These are phyloP conservation scores for Xenus cinereus DNA, from an alignment of 2,113 vertebrate species.

Conservation along the genomic window DNA sequence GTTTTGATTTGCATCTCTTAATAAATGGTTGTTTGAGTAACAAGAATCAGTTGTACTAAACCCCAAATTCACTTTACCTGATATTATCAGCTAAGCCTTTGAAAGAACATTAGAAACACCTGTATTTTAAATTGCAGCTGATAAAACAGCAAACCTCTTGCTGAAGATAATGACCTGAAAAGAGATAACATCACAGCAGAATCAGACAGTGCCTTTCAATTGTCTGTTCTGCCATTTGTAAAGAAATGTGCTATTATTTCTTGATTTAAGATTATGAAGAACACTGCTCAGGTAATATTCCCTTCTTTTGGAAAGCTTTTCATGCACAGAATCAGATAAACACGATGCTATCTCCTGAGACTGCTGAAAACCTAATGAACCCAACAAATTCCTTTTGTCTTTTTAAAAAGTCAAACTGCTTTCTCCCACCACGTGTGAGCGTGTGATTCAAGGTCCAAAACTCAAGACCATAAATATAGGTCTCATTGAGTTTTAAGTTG, in stretches of 20 bases:
- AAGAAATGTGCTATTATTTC: conserved; percentile 34
- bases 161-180: conserved; percentile 55
- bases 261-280: conserved; percentile 54
- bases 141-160: conserved; percentile 46
- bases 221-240: conserved; percentile 26
- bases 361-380: not conserved
- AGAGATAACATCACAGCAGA: conserved; percentile 38
- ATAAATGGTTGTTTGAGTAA: not conserved
- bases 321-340: conserved; percentile 29
- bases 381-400: not conserved
- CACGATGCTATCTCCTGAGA: not conserved
- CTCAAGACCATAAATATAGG: not conserved
- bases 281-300: not conserved
- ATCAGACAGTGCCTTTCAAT: conserved; percentile 24
- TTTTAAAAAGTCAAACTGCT: not conserved
- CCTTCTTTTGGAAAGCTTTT: not conserved
- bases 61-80: conserved; percentile 2
- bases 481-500: not conserved
- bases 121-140: conserved; percentile 38
- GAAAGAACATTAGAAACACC: conserved; percentile 36
- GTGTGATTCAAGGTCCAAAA: not conserved
- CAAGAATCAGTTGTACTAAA: conserved; percentile 12
- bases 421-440: not conserved
- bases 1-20: conserved; percentile 1
- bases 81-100: conserved; percentile 35